Evolutionary conservation across 2,888 invertebrate species (phyloP).

Genomic region (Pelosia muscerda): DNA sequence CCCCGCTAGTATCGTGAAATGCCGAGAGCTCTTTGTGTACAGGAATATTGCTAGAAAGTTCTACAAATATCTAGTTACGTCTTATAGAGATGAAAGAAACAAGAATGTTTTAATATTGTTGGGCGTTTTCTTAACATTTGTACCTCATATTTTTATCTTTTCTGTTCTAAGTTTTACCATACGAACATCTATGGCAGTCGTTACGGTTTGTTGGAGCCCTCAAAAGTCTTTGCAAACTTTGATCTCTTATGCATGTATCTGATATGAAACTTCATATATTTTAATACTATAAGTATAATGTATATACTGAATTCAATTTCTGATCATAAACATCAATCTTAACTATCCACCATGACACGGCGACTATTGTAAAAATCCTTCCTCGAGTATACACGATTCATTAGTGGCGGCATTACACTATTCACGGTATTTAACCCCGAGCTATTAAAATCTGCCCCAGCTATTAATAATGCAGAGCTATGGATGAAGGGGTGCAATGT

Average conservation of each 20-base stretch:
- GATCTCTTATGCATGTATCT: background rate
- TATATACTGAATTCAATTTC: too few relatives aligned
- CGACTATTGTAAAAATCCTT: background rate
- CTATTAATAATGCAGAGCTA: slow-evolving; percentile 6
- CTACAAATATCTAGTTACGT: slow-evolving; percentile 21
- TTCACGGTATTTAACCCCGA: slow-evolving; percentile 7
- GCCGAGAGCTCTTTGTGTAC: slow-evolving; percentile 43
- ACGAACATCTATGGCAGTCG: too few relatives aligned
- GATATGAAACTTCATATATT: too few relatives aligned
- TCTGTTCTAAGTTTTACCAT: too few relatives aligned
- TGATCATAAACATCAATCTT: too few relatives aligned
- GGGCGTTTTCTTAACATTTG: background rate
- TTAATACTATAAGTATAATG: too few relatives aligned
- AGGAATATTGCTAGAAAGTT: slow-evolving; percentile 34
- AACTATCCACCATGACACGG: background rate
- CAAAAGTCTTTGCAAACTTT: too few relatives aligned
- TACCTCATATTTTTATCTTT: background rate
- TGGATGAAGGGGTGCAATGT: background rate
- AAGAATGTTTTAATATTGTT: slow-evolving; percentile 21
- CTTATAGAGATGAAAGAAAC: slow-evolving; percentile 8
- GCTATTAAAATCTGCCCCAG: slow-evolving; percentile 8
- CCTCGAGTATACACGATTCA: background rate
- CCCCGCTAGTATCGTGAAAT: slow-evolving; percentile 22
- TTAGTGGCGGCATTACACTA: slow-evolving; percentile 14
- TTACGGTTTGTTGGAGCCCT: too few relatives aligned